These are phyloP conservation scores for Glossosoma conforme DNA, from an alignment of 1,140 invertebrate genomes.

Conservation along the genomic window DNA sequence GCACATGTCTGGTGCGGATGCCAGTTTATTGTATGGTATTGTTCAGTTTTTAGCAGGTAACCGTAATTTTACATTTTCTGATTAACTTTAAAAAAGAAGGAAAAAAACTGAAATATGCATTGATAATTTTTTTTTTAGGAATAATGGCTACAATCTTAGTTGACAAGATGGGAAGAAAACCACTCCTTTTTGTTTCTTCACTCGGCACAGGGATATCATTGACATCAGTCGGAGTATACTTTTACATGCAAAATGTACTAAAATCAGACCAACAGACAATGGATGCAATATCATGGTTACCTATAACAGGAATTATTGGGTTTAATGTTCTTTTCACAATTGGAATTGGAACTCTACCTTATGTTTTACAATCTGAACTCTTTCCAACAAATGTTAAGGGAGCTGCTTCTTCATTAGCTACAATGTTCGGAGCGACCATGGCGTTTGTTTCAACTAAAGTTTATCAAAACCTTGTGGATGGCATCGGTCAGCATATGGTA, in stretches of 20 bases:
- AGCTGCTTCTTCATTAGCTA: slow-evolving; percentile 44
- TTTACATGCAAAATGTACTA: slow-evolving; percentile 43
- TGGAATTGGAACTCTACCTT: slow-evolving; percentile 56
- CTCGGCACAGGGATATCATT: slow-evolving; percentile 49
- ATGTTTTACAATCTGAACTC: slow-evolving; percentile 58
- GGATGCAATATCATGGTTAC: slow-evolving; percentile 43
- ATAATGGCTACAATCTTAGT: slow-evolving; percentile 61
- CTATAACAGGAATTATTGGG: slow-evolving; percentile 52
- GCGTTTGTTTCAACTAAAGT: slow-evolving; percentile 53
- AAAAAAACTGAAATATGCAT: background rate
- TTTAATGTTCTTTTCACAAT: slow-evolving; percentile 55
- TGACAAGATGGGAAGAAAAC: slow-evolving; percentile 66
- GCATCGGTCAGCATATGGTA: slow-evolving; percentile 50
- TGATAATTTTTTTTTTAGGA: slow-evolving; percentile 43
- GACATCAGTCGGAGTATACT: slow-evolving; percentile 51
- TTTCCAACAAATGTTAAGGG: slow-evolving; percentile 60
- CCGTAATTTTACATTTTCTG: background rate
- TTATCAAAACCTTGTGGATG: slow-evolving; percentile 52
- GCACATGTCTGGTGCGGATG: slow-evolving; percentile 45
- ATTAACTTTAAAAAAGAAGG: background rate
- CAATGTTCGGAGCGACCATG: slow-evolving; percentile 41
- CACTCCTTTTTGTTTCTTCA: slow-evolving; percentile 61
- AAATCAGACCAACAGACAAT: slow-evolving; percentile 36
- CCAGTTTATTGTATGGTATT: slow-evolving; percentile 58
- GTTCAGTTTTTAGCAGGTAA: slow-evolving; percentile 58